Evolutionary conservation across 2,797 vertebrate species (phyloP).

Genomic region (Anolis apletophallus): DNA sequence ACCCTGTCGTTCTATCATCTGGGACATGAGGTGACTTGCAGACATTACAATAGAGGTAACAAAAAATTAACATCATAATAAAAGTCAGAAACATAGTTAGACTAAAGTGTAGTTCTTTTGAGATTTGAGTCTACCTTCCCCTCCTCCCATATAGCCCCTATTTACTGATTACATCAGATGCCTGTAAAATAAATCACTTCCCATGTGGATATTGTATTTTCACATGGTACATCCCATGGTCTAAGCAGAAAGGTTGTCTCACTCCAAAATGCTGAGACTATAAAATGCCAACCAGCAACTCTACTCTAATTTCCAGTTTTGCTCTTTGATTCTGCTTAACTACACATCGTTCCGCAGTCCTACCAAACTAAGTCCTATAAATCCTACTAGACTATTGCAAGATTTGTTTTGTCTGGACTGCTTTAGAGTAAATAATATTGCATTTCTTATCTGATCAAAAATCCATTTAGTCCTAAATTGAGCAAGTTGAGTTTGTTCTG

Average conservation of each 20-base stretch:
- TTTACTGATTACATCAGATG: background rate
- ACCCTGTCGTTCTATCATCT: too few species aligned
- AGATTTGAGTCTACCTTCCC: background rate
- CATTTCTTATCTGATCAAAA: background rate
- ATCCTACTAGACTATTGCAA: background rate
- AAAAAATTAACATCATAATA: too few species aligned
- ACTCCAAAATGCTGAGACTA: too few species aligned
- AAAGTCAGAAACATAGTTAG: too few species aligned
- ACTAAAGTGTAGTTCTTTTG: background rate
- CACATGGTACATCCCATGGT: too few species aligned
- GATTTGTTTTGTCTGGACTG: background rate
- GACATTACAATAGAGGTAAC: too few species aligned
- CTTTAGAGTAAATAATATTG: background rate
- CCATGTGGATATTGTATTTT: background rate
- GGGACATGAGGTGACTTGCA: too few species aligned
- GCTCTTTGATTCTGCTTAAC: too few species aligned
- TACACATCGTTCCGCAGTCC: background rate
- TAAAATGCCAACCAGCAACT: too few species aligned
- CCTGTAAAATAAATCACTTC: background rate
- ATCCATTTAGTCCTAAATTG: background rate
- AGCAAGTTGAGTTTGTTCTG: background rate
- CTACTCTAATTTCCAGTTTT: background rate
- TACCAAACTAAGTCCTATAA: background rate
- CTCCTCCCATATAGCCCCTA: too few species aligned
- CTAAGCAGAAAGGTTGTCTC: too few species aligned